Evolutionary conservation across 1,140 invertebrate genomes (phyloP), one percentile per base, ranked within the genome.

Genomic region (Diuraphis noxia): DNA sequence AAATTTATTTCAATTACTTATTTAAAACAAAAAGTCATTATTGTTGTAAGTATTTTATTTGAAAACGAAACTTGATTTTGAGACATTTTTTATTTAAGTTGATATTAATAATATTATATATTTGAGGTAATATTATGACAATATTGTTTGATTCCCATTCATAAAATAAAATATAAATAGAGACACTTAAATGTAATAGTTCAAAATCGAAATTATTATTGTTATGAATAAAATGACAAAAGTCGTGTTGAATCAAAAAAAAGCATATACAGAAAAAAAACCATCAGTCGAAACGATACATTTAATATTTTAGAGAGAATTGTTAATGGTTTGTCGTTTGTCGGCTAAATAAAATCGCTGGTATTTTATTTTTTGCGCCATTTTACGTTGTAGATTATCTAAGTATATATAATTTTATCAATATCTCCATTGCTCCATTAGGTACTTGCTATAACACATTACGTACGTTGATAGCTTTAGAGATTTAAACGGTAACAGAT

Each of bases 401-500:
- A 43, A n/a, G 30, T 40, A 40, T 30, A 36, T 25, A 36, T 52
- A 52, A 86, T 86, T 86, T 86, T 38, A 38, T 34, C 84, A 86
- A 52, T 49, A 36, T 34, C 21, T 25, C 4, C 30, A 46, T 46
- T 43, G 10, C 56, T 72, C 56, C n/a, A 72, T 72, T 72, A 72
- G 56, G 30, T 72, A 52, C n/a, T 52, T 52, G 41, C 84, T 23
- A 49, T 49, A 49, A 85, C 41, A 85, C 43, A 36, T 85, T 49
- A 85, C n/a, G 13, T 49, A 85, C n/a, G 13, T 49, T 85, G 43
- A 46, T 86, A 52, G 46, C 21, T 86, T 86, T 46, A 49, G 23
- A 86, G 21, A 86, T 86, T 86, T 86, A 86, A 86, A 52, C 84
- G 43, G 34, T 34, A 25, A 21, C 43, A 30, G 34, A 86, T 86